phyloP scores from a whole-genome alignment of 2,797 vertebrate species.

The Peromyscus aztecus region DNA sequence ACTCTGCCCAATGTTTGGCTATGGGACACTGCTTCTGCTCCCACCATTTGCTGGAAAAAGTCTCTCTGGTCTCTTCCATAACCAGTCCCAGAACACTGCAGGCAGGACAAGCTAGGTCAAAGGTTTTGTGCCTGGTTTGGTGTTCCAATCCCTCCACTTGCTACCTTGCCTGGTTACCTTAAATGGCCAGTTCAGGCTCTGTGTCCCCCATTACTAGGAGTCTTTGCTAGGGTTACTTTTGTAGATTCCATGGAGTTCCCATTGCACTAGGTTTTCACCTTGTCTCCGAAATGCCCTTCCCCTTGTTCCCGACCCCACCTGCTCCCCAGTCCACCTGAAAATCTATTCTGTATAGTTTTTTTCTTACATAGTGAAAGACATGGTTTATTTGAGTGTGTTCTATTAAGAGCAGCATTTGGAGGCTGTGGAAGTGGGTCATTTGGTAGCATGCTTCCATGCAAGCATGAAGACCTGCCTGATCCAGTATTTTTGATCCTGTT shows the following conservation, averaged over 20 bases:
- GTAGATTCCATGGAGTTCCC: not conserved
- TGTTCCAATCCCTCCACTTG: not conserved
- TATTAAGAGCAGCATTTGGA: not conserved
- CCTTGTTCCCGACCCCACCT: not conserved
- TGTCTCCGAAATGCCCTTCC: not conserved
- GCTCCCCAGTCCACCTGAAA: not conserved
- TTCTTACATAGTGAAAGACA: not conserved
- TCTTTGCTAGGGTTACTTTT: not conserved
- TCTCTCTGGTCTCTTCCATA: not conserved
- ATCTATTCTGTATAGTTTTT: not conserved
- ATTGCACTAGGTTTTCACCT: not conserved
- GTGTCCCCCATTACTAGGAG: not conserved
- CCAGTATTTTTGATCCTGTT: not conserved
- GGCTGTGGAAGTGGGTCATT: not conserved
- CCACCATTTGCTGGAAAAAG: not conserved
- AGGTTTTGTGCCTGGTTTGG: not conserved
- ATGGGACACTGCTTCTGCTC: not conserved
- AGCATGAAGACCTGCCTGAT: not conserved
- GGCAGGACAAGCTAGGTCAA: not conserved
- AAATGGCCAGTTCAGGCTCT: not conserved
- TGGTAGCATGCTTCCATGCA: not conserved
- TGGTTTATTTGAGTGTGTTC: not conserved
- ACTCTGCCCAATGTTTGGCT: not conserved
- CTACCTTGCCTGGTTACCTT: not conserved
- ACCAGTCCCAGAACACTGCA: not conserved